Conservation (phyloP, 2,113 vertebrate genomes). For the Passer domesticus region DNA sequence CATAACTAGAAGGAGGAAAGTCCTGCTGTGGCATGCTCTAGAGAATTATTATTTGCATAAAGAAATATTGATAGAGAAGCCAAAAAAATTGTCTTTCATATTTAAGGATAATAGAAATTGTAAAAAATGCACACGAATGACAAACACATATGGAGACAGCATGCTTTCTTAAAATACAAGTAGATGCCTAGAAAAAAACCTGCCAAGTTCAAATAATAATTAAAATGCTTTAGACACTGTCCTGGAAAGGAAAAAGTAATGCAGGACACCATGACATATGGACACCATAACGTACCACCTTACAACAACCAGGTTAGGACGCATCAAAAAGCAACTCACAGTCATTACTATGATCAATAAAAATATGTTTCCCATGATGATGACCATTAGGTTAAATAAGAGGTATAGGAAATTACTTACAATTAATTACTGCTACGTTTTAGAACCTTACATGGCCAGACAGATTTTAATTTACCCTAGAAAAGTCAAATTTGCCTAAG, state of each 20-base stretch:
- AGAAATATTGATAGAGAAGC: neutral
- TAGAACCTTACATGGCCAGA: neutral
- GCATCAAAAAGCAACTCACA: neutral
- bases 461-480: neutral
- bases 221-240: neutral
- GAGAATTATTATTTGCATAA: neutral
- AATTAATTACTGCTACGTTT: neutral
- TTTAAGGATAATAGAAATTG: neutral
- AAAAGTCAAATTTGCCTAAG: neutral
- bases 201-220: neutral
- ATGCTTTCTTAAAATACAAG: neutral
- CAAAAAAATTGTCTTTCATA: neutral
- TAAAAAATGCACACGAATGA: neutral
- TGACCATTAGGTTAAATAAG: neutral
- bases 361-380: neutral
- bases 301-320: neutral
- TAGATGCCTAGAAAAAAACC: neutral
- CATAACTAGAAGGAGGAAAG: neutral
- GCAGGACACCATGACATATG: neutral
- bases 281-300: neutral
- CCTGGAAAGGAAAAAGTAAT: neutral
- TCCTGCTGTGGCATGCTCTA: neutral
- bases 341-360: neutral
- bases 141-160: neutral
- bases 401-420: neutral